phyloP scores from a whole-genome alignment of 2,113 vertebrate species.

The Sander vitreus region DNA sequence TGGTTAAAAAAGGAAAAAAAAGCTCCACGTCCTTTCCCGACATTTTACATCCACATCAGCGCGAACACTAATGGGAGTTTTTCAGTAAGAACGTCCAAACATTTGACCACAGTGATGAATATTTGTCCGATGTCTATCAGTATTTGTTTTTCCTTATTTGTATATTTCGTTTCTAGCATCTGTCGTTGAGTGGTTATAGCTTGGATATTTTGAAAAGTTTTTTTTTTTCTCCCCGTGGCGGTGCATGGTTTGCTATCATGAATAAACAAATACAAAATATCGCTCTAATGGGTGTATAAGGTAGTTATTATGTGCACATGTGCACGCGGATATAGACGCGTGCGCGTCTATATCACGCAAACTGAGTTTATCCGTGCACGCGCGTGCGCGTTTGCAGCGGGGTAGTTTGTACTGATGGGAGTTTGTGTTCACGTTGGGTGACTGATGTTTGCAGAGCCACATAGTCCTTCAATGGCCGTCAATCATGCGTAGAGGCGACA shows the following conservation, averaged over 20 bases:
- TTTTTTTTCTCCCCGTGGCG: not conserved
- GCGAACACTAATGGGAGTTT: conserved; percentile 27
- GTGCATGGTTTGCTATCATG: not conserved
- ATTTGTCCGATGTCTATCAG: conserved; percentile 38
- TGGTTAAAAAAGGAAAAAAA: not conserved
- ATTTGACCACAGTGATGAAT: conserved; percentile 57
- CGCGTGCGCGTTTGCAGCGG: not conserved
- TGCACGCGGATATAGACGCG: not conserved
- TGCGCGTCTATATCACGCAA: too few relatives aligned
- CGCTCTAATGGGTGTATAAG: not conserved
- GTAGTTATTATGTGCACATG: not conserved
- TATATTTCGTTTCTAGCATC: conserved; percentile 42
- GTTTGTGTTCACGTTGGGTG: conserved; percentile 21
- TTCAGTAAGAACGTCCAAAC: conserved; percentile 52
- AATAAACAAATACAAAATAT: not conserved
- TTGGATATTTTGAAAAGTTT: not conserved
- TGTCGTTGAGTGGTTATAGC: conserved; percentile 53
- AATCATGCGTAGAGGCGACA: conserved; percentile 35
- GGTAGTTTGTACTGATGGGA: not conserved
- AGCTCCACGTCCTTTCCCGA: not conserved
- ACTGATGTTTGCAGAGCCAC: conserved; percentile 50
- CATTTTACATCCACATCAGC: conserved; percentile 41
- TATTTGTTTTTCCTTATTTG: conserved; percentile 51
- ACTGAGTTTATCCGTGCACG: not conserved
- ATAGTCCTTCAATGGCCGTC: conserved; percentile 20